Conservation (phyloP, 1,140 invertebrate genomes). For the Trissolcus basalis region DNA sequence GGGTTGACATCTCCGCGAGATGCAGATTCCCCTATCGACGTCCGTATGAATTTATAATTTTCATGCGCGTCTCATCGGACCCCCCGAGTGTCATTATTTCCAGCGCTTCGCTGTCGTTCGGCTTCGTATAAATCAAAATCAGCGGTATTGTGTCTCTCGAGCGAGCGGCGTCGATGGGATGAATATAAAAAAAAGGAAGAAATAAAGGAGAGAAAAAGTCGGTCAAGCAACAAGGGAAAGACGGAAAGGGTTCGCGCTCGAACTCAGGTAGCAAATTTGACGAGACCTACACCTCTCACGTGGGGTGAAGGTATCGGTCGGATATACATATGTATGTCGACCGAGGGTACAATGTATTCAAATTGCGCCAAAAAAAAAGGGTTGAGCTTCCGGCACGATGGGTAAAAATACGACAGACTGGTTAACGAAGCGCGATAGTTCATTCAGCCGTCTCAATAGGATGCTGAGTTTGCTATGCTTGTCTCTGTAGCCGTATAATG, state of each 20-base stretch:
- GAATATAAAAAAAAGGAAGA: slow-evolving; percentile 10
- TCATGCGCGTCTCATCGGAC: slow-evolving; percentile 61
- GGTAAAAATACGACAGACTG: slow-evolving; percentile 76
- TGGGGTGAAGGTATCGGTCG: slow-evolving; percentile 70
- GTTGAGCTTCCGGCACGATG: slow-evolving; percentile 68
- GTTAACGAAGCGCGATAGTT: slow-evolving; percentile 77
- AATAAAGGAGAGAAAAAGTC: slow-evolving; percentile 64
- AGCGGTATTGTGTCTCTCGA: slow-evolving; percentile 68
- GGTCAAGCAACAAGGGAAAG: slow-evolving; percentile 68
- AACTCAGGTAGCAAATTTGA: slow-evolving; percentile 61
- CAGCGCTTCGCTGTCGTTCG: slow-evolving; percentile 68
- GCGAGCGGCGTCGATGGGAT: slow-evolving; percentile 34
- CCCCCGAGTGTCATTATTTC: slow-evolving; percentile 56
- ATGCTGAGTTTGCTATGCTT: slow-evolving; percentile 69
- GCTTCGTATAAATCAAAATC: slow-evolving; percentile 76
- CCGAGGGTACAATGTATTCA: slow-evolving; percentile 76
- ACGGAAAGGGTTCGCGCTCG: slow-evolving; percentile 28
- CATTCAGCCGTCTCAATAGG: slow-evolving; percentile 74
- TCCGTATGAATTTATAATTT: slow-evolving; percentile 76
- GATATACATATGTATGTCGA: slow-evolving; percentile 76
- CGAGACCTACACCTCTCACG: slow-evolving; percentile 46
- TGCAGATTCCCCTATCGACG: slow-evolving; percentile 60
- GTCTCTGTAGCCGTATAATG: slow-evolving; percentile 55
- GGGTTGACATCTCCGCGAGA: slow-evolving; percentile 56
- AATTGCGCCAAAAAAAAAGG: slow-evolving; percentile 74